Base-by-base conservation (phyloP, 1,140 invertebrate genomes). In the Papilio polyxenes region DNA sequence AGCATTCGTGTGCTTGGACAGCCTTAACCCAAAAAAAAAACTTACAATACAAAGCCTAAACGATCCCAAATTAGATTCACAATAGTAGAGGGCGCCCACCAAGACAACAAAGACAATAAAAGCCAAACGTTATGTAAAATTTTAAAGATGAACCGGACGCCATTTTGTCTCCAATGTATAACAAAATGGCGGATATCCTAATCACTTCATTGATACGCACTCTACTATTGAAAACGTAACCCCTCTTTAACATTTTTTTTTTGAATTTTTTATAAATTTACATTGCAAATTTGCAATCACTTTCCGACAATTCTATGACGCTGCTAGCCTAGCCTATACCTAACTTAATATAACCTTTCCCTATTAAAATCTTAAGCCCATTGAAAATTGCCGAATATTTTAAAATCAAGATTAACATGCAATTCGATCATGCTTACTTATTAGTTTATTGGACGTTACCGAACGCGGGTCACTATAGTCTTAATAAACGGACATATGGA, bases 1-100 rank as follows among this genome's bases (percentile, higher is more conserved):
- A 93, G 91, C 88, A 90, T 92, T 90, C 89, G 85, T 88, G 89
- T 89, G 90, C 90, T 88, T 91, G 84, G 83, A 86, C 86, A 84
- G 86, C 87, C 85, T 85, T 87, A 87, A 85, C 86, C 85, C 84
- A 85, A 88, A 85, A 81, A 44, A 31, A 86, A 85, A 87, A 85
- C 87, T 87, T 88, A 86, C 84, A 85, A 83, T 85, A 82, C 86
- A 86, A 87, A 88, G 76, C 84, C 87, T 89, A 88, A 87, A 88
- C 83, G 83, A 86, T 87, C 62, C 83, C 78, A 85, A 86, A 83
- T 72, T 85, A 65, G 83, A 84, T 81, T 84, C 75, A 83, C 78
- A 79, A 79, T 37, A 69, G 78, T 80, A 80, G 78, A 80, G 40
- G 11, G 44, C 78, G 62, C 40, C 23, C n/a, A 15, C 44, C 13